phyloP scores from a whole-genome alignment of 2,113 vertebrate genomes.

The Tupaia chinensis region DNA sequence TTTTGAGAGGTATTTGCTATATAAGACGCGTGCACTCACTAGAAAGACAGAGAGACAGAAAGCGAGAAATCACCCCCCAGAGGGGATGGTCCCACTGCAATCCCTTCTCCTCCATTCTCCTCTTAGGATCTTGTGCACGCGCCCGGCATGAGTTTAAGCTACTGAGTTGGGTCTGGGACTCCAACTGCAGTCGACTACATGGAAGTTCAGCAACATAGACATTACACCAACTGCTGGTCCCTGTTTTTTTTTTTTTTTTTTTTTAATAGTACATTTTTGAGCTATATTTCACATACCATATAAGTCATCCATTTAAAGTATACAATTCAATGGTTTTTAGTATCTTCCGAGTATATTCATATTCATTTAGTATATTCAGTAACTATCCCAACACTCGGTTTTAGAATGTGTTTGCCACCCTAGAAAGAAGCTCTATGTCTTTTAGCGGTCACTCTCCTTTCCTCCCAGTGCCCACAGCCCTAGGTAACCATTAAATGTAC shows the following conservation, averaged over 20 bases:
- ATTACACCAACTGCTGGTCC: no score
- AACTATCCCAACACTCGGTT: background rate
- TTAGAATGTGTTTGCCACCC: background rate
- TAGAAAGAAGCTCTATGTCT: background rate
- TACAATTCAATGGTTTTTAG: slow-evolving; percentile 20
- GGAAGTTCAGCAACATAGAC: no score
- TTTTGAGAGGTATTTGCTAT: no score
- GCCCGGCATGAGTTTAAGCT: no score
- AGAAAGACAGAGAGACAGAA: no score
- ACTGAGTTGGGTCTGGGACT: no score
- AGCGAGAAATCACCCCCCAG: no score
- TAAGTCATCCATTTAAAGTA: background rate
- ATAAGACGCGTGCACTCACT: no score
- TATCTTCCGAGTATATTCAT: background rate
- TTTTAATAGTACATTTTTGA: slow-evolving; percentile 36
- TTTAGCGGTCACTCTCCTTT: background rate
- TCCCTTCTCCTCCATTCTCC: no score
- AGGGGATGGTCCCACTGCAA: no score
- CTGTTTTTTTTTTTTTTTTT: background rate
- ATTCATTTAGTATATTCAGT: background rate
- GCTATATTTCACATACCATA: background rate
- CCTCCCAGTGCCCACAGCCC: background rate
- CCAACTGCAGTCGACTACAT: no score
- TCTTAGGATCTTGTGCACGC: no score
- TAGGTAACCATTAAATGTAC: background rate